These are phyloP conservation scores for Elgaria multicarinata DNA, from an alignment of 2,113 vertebrate species.

Conservation along the genomic window DNA sequence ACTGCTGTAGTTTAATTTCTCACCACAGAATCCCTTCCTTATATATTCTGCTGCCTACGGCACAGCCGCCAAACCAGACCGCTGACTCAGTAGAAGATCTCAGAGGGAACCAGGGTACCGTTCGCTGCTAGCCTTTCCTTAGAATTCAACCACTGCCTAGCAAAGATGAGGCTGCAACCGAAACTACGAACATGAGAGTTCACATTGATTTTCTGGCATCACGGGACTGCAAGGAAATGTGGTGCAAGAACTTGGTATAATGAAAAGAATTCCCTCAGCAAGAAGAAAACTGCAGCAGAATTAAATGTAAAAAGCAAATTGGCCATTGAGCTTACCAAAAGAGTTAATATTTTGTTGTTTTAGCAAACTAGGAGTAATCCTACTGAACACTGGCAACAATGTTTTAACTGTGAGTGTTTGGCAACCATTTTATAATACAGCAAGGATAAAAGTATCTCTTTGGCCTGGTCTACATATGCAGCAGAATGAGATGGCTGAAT, in stretches of 20 bases:
- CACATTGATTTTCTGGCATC: slow-evolving; percentile 25
- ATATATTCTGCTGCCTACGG: not conserved
- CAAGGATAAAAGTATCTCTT: not conserved
- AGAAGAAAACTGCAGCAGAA: not conserved
- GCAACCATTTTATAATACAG: not conserved
- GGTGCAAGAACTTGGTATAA: not conserved
- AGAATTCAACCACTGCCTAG: not conserved
- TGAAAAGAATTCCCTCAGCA: not conserved
- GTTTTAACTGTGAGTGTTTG: not conserved
- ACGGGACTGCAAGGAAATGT: not conserved
- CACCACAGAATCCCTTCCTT: not conserved
- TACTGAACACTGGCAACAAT: not conserved
- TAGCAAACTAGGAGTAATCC: not conserved
- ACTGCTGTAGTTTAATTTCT: not conserved
- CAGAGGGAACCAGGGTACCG: not conserved
- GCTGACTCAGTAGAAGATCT: not conserved
- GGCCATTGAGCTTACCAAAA: not conserved
- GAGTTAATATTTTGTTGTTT: not conserved
- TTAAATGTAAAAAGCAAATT: not conserved
- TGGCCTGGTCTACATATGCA: not conserved
- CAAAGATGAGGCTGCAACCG: not conserved
- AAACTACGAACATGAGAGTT: not conserved
- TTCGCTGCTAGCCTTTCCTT: not conserved
- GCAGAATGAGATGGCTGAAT: not conserved
- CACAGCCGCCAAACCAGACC: not conserved